Evolutionary conservation across 1,140 invertebrate species (phyloP).

Genomic region (Akabosia matsudoensis): DNA sequence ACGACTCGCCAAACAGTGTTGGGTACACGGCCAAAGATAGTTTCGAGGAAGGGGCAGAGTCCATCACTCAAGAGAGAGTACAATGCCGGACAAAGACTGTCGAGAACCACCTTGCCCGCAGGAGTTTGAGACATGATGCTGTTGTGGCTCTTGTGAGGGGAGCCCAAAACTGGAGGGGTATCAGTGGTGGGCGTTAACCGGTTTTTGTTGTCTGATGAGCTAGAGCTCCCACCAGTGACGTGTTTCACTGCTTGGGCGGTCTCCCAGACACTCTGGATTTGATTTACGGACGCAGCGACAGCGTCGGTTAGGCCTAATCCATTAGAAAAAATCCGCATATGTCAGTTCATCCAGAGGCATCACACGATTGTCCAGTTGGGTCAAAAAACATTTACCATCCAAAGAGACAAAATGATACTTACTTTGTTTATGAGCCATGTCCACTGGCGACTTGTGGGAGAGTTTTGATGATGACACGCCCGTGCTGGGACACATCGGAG

Average conservation of each 20-base stretch:
- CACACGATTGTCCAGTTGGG: too few species aligned
- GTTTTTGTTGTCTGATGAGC: background rate
- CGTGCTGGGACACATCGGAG: conserved; percentile 32
- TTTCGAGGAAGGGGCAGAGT: conserved; percentile 72
- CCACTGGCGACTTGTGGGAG: too few species aligned
- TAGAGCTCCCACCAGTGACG: background rate
- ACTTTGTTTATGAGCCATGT: conserved; percentile 43
- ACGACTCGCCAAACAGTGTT: conserved; percentile 86
- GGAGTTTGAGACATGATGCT: conserved; percentile 47
- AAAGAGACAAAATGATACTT: too few species aligned
- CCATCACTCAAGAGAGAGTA: conserved; percentile 79
- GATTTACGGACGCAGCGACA: conserved; percentile 31
- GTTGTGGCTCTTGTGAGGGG: conserved; percentile 4
- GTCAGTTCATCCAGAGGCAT: too few species aligned
- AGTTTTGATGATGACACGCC: conserved; percentile 18
- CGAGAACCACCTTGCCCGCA: conserved; percentile 64
- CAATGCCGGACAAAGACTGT: conserved; percentile 72
- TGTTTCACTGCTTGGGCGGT: background rate
- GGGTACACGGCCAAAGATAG: conserved; percentile 77
- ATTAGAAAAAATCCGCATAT: background rate
- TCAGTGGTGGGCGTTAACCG: conserved; percentile 1
- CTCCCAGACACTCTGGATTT: conserved; percentile 32
- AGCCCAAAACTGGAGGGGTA: background rate
- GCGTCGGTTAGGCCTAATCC: conserved; percentile 38
- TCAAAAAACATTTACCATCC: too few species aligned